These are phyloP conservation scores for Urocolius indicus DNA, from an alignment of 2,113 vertebrate species.

Conservation along the genomic window DNA sequence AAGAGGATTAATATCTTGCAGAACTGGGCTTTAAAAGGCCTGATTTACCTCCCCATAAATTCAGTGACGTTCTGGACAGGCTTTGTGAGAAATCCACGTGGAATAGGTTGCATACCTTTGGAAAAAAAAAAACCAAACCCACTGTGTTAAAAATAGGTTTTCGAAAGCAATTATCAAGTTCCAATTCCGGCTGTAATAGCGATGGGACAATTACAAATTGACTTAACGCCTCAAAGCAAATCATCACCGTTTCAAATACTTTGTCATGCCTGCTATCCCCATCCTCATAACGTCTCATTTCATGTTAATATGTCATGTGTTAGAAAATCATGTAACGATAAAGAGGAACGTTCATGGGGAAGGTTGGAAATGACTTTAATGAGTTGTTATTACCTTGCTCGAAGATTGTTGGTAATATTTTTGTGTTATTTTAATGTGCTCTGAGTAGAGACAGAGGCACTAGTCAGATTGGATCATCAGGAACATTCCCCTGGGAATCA, in stretches of 20 bases:
- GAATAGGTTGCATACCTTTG: not conserved
- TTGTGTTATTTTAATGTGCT: constrained; percentile 65
- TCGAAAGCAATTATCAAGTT: constrained; percentile 58
- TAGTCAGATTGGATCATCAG: constrained; percentile 63
- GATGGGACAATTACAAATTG: constrained; percentile 64
- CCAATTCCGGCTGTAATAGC: constrained; percentile 50
- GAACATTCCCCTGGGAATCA: constrained; percentile 54
- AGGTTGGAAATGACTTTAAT: constrained; percentile 69
- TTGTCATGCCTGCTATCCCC: constrained; percentile 49
- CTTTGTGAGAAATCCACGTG: not conserved
- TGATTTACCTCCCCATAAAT: constrained; percentile 19
- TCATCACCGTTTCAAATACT: constrained; percentile 49
- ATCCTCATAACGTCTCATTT: constrained; percentile 50
- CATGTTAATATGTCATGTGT: constrained; percentile 59
- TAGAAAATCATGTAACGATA: constrained; percentile 61
- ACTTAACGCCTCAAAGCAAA: constrained; percentile 64
- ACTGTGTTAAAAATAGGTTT: constrained; percentile 51
- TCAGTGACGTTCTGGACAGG: not conserved
- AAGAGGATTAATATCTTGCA: constrained; percentile 42
- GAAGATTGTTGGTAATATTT: constrained; percentile 57
- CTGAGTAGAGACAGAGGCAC: constrained; percentile 61
- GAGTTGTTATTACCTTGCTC: constrained; percentile 60
- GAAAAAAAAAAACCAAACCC: constrained; percentile 30
- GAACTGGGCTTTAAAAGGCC: constrained; percentile 14
- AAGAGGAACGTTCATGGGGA: constrained; percentile 56